Evolutionary conservation across 2,113 vertebrate species (phyloP).

Genomic region (Festucalex cinctus): DNA sequence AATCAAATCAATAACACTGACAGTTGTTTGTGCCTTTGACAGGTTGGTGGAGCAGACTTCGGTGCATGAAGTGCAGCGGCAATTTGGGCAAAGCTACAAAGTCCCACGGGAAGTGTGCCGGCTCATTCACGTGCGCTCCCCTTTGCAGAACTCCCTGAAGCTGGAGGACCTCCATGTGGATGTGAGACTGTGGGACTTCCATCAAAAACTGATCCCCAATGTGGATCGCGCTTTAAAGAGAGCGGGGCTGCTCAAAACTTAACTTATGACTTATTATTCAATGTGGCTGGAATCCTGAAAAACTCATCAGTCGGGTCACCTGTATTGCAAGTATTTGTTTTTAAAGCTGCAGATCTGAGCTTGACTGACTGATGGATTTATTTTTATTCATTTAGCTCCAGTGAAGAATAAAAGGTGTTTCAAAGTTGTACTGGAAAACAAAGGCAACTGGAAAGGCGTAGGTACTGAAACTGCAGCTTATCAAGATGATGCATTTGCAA

Average conservation of each 20-base stretch:
- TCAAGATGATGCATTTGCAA: too few relatives aligned
- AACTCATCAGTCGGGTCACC: too few relatives aligned
- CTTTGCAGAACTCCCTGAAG: too few relatives aligned
- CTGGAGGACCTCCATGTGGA: conserved; percentile 37
- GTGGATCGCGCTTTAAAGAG: conserved; percentile 30
- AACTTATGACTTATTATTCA: neutral
- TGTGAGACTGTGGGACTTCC: conserved; percentile 45
- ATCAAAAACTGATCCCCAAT: conserved; percentile 31
- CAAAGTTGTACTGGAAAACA: too few relatives aligned
- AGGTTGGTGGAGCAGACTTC: conserved; percentile 12
- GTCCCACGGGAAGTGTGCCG: neutral
- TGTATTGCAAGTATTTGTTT: too few relatives aligned
- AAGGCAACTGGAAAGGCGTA: too few relatives aligned
- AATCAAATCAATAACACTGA: neutral
- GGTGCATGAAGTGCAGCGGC: conserved; percentile 3
- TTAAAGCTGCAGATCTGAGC: too few relatives aligned
- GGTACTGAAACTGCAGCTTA: too few relatives aligned
- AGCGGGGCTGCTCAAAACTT: conserved; percentile 9
- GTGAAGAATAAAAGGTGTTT: too few relatives aligned
- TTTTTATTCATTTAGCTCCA: too few relatives aligned
- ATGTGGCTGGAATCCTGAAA: neutral
- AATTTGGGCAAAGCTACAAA: neutral
- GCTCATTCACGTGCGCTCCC: conserved; percentile 4
- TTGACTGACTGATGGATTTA: too few relatives aligned
- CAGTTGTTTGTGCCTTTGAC: neutral